These are phyloP conservation scores for Poeciliopsis gracilis DNA, from an alignment of 2,797 vertebrate genomes.

Conservation along the genomic window DNA sequence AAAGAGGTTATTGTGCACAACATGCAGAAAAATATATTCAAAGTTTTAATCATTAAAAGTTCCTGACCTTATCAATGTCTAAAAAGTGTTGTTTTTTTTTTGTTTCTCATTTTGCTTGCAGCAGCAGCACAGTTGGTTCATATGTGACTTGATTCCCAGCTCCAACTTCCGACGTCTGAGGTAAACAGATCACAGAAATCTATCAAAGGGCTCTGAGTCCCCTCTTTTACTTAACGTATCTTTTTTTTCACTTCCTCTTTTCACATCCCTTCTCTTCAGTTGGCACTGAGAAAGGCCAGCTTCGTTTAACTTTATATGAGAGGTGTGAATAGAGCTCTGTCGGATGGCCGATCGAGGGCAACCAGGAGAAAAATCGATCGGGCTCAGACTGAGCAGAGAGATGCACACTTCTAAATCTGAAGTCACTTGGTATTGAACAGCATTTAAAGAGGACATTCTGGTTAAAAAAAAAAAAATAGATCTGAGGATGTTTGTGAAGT, in stretches of 20 bases:
- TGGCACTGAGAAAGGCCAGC: constrained; percentile 29
- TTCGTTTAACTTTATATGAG: constrained; percentile 53
- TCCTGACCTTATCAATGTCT: background rate
- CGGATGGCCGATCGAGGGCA: constrained; percentile 52
- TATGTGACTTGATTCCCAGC: background rate
- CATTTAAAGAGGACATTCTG: constrained; percentile 19
- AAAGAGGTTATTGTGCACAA: background rate
- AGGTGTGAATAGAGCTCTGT: constrained; percentile 47
- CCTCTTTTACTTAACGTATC: background rate
- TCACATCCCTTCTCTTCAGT: constrained; percentile 17
- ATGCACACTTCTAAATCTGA: constrained; percentile 38
- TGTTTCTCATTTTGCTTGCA: background rate
- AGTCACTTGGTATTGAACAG: constrained; percentile 53
- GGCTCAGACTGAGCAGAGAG: constrained; percentile 40
- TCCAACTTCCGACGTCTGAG: background rate
- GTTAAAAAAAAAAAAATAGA: constrained; percentile 9
- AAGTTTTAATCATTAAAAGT: background rate
- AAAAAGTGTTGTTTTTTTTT: background rate
- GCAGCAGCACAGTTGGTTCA: background rate
- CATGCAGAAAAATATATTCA: background rate
- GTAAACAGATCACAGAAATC: background rate
- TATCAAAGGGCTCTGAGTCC: background rate
- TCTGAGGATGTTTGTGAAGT: constrained; percentile 16
- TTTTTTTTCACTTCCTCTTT: background rate
- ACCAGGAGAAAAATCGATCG: constrained; percentile 62